These are phyloP conservation scores for Pomatorhinus ruficollis DNA, from an alignment of 2,113 vertebrate genomes.

Conservation along the genomic window DNA sequence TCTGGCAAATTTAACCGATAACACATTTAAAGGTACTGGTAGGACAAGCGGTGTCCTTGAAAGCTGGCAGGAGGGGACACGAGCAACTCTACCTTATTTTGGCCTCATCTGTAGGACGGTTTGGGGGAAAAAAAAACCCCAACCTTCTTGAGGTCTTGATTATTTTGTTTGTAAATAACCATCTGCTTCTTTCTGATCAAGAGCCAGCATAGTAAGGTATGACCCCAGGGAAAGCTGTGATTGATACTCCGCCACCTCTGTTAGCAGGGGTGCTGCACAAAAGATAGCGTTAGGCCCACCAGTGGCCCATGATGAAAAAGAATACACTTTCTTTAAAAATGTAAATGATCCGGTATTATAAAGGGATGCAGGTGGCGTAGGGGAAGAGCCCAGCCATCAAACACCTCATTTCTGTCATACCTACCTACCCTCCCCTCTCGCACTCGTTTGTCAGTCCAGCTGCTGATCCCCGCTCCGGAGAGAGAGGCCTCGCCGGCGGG, in stretches of 20 bases:
- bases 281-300: conserved; percentile 24
- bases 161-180: conserved; percentile 76
- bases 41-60: conserved; percentile 34
- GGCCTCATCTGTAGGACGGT: conserved; percentile 23
- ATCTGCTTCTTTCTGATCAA: conserved; percentile 73
- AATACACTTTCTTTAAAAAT: conserved; percentile 68
- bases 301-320: conserved; percentile 67
- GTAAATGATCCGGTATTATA: conserved; percentile 53
- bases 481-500: not conserved
- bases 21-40: not conserved
- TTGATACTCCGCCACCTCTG: conserved; percentile 68
- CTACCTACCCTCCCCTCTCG: not conserved
- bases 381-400: conserved; percentile 57
- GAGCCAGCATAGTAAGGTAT: conserved; percentile 69
- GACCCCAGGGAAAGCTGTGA: conserved; percentile 66
- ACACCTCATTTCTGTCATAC: conserved; percentile 33
- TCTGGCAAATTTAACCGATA: conserved; percentile 7
- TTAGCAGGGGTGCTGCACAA: conserved; percentile 58
- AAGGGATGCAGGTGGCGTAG: conserved; percentile 63
- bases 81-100: conserved; percentile 15
- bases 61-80: not conserved
- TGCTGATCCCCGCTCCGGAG: not conserved
- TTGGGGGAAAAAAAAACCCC: not conserved
- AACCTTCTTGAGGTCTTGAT: conserved; percentile 65
- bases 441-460: not conserved